A percentile compares a stretch with the other conserved stretches of the same genome.
phyloP scores from a whole-genome alignment of 2,888 invertebrate species.

The Leptinotarsa tumamoca region DNA sequence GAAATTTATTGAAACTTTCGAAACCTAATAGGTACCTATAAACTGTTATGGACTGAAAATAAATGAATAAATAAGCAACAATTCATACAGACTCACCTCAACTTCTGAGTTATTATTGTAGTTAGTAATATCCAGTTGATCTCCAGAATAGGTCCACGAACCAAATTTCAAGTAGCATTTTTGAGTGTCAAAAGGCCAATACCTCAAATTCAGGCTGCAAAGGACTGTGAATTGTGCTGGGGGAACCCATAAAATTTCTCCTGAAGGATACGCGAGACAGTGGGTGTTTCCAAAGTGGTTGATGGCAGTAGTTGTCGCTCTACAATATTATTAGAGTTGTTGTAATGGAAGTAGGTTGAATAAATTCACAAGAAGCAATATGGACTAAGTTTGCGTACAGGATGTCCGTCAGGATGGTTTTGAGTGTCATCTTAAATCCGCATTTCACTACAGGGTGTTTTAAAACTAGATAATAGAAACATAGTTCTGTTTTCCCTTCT shows the following conservation, averaged over 20 bases:
- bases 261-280: conserved; percentile 68
- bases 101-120: conserved; percentile 51
- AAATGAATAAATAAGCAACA: no score
- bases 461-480: no score
- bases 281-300: conserved; percentile 73
- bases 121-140: conserved; percentile 69
- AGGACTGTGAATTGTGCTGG: conserved; percentile 76
- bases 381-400: no score
- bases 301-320: conserved; percentile 72
- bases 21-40: no score
- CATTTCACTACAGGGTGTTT: no score
- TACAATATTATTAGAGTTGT: conserved; percentile 53
- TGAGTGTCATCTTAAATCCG: no score
- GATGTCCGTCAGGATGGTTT: no score
- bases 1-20: no score
- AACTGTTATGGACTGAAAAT: no score
- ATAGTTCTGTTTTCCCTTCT: no score
- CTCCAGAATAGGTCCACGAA: conserved; percentile 77
- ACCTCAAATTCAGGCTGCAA: conserved; percentile 74
- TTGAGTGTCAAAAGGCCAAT: conserved; percentile 84
- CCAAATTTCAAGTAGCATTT: conserved; percentile 76
- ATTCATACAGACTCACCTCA: conserved; percentile 47
- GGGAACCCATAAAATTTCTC: conserved; percentile 75
- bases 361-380: no score
- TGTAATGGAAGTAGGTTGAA: no score